Base-by-base conservation (phyloP, 2,888 invertebrate species). In the Calameuta idolon region DNA sequence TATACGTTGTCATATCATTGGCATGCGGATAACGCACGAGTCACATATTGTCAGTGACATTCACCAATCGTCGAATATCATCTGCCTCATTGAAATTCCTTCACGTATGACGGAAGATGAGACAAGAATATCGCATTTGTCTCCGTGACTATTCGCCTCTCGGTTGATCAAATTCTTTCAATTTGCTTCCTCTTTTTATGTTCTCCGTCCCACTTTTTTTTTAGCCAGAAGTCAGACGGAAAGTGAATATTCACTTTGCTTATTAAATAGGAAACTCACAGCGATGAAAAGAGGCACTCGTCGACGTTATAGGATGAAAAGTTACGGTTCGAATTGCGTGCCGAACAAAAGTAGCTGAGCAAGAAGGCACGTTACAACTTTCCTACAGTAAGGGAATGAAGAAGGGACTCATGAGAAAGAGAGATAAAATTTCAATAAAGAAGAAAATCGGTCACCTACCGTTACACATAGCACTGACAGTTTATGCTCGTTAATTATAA, bases 11-110 rank as follows among this genome's bases (percentile, higher is more conserved):
- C 69, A 33, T 69, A 33, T 69, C 85, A 85, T 85, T 86, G 86
- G 81, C 85, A 85, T 85, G 83, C 86, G 83, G 81, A 80, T 82
- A 83, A 85, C 85, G 83, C 82, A 81, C 81, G 80, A 81, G 82
- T 84, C 82, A 37, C 75, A 85, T 83, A 88, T 86, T 87, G 87
- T 85, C 88, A 85, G 82, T 83, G 85, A 84, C 83, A 83, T 88
- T 84, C 84, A 84, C 85, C 87, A 84, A 88, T 87, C 87, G 84
- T 81, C 84, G 86, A 87, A 87, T 87, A 88, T 87, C 87, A 87
- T 83, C 83, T 83, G 85, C 84, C 85, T 87, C 87, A 87, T 87
- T 87, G 87, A 84, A 88, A 87, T 87, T 88, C 88, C 81, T 81
- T 79, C 81, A 83, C 83, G 83, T 81, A 83, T 79, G 86, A 83